Conservation (phyloP, 1,140 invertebrate genomes). For the Drosophila erecta region DNA sequence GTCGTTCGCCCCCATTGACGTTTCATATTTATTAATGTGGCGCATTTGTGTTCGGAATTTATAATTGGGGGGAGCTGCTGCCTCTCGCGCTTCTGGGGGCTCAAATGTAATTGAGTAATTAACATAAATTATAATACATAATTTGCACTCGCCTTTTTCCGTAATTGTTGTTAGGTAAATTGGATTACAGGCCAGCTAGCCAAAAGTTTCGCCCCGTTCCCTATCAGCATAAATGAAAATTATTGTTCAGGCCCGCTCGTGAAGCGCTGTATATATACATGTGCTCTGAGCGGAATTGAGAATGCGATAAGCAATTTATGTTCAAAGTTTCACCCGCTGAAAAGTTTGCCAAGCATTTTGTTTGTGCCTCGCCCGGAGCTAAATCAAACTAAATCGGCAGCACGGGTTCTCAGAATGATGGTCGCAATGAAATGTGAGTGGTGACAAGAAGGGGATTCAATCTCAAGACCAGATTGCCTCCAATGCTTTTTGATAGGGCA, state of each 20-base stretch:
- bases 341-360: conserved; percentile 59
- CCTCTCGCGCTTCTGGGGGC: conserved; percentile 47
- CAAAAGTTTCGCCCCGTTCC: conserved; percentile 19
- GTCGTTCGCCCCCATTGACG: conserved; percentile 67
- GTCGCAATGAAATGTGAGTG: conserved; percentile 53
- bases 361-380: conserved; percentile 34
- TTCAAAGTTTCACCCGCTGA: conserved; percentile 64
- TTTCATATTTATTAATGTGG: conserved; percentile 84
- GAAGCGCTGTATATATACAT: neutral
- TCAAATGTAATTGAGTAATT: conserved; percentile 84
- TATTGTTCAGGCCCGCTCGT: conserved; percentile 47
- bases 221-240: conserved; percentile 56
- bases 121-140: conserved; percentile 84
- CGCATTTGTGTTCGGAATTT: conserved; percentile 84
- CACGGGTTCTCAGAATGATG: conserved; percentile 66
- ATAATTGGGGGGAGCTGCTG: conserved; percentile 59
- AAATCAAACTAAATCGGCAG: conserved; percentile 75
- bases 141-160: conserved; percentile 71
- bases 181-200: conserved; percentile 58
- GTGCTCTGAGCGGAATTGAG: conserved; percentile 12
- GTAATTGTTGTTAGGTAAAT: conserved; percentile 82
- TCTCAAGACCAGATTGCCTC: conserved; percentile 47
- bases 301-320: conserved; percentile 77
- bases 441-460: conserved; percentile 28
- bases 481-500: neutral